Evolutionary conservation across 2,888 invertebrate species (phyloP).

Genomic region (Amphiduros pacificus): DNA sequence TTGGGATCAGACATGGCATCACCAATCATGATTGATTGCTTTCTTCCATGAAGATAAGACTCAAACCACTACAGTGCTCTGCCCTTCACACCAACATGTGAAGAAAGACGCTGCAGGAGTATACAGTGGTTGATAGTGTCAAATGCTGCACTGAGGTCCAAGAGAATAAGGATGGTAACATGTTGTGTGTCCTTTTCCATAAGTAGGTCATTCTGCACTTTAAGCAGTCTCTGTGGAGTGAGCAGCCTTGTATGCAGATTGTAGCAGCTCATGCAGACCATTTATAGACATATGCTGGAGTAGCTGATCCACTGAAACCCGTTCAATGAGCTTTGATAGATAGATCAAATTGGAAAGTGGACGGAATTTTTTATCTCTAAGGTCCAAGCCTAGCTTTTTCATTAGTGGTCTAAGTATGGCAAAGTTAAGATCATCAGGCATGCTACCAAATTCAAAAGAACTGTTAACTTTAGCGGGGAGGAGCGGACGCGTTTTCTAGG

Average conservation of each 20-base stretch:
- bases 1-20: background rate
- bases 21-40: background rate
- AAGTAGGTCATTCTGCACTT: background rate
- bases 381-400: no score
- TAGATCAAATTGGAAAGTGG: no score
- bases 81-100: background rate
- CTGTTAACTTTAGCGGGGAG: no score
- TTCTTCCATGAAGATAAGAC: background rate
- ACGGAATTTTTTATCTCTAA: no score
- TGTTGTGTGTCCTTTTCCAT: background rate
- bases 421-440: no score
- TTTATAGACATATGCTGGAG: no score
- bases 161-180: background rate
- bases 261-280: background rate
- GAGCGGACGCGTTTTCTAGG: no score
- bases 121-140: background rate
- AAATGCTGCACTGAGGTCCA: constrained; percentile 1
- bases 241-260: background rate
- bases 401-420: no score
- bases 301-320: no score
- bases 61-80: background rate
- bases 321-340: no score
- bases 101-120: background rate
- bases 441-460: no score
- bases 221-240: background rate